Base-by-base conservation (phyloP, 2,888 invertebrate species). In the Zele albiditarsus region DNA sequence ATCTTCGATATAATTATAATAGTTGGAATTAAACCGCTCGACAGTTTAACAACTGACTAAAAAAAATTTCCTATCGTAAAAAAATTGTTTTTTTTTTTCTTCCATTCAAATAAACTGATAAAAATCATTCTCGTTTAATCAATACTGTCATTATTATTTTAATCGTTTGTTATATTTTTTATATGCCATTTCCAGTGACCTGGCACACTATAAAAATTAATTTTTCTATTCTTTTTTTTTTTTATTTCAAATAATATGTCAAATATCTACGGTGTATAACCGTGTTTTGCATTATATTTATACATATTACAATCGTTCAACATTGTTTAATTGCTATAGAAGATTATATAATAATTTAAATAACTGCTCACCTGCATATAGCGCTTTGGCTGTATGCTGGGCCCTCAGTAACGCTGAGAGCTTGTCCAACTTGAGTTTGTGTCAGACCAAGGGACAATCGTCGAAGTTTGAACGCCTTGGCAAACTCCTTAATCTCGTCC, bases 361-460 rank as follows among this genome's bases (percentile, higher is more conserved):
- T 33, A 14, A n/a, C 70, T 38, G 74, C 91, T 91, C 92, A 98
- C 98, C 98, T 97, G 96, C 98, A 99, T 90, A 99, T 99, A 84
- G 98, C 98, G 90, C 98, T 98, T 92, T 99, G 98, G 91, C 98
- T 98, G 91, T 99, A 99, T 69, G 98, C 98, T 42, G 98, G 98
- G 72, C 98, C 98, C 91, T 98, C 98, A 27, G 98, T 98, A 74
- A 97, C 95, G 79, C 97, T 98, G 14, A 98, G 91, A 57, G 98
- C 98, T 90, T 98, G 98, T n/a, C 97, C 97, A 72, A 97, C 97
- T 91, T 98, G 98, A 0, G 98, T 98, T 90, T 98, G 98, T 58
- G 98, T 98, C 78, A 98, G 92, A 73, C 98, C 98, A 81, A 98
- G 91, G 14, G 98, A 97, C 79, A 98, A 91, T 84, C 98, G 94